These are phyloP conservation scores for Aporrectodea caliginosa DNA, from an alignment of 1,140 invertebrate species.

Conservation along the genomic window DNA sequence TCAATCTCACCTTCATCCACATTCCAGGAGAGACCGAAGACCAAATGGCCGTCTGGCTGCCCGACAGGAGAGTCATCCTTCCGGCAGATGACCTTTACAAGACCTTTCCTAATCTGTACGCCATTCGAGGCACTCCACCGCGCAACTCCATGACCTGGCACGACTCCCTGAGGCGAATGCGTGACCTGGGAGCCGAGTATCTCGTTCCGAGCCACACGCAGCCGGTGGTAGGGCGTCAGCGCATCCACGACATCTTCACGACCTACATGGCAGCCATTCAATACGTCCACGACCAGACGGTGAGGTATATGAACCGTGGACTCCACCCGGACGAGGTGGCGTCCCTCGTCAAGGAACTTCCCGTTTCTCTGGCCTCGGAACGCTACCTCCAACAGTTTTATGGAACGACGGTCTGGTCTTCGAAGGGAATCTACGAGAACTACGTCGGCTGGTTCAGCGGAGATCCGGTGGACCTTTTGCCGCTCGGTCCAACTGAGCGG, in stretches of 20 bases:
- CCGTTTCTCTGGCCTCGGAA: slow-evolving; percentile 31
- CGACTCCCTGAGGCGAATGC: slow-evolving; percentile 42
- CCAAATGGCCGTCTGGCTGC: slow-evolving; percentile 45
- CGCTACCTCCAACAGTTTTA: slow-evolving; percentile 38
- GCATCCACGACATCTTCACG: slow-evolving; percentile 36
- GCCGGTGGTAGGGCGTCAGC: slow-evolving; percentile 35
- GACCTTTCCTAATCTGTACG: slow-evolving; percentile 46
- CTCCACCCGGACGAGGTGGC: slow-evolving; percentile 40
- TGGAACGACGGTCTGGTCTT: slow-evolving; percentile 43
- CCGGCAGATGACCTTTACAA: slow-evolving; percentile 43
- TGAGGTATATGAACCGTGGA: slow-evolving; percentile 40
- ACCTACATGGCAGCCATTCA: slow-evolving; percentile 43
- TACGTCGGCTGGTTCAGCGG: slow-evolving; percentile 47
- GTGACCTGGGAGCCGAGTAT: slow-evolving; percentile 37
- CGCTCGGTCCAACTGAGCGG: slow-evolving; percentile 37
- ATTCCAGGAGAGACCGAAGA: slow-evolving; percentile 46
- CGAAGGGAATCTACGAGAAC: slow-evolving; percentile 39
- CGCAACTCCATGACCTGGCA: slow-evolving; percentile 40
- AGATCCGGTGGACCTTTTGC: slow-evolving; percentile 40
- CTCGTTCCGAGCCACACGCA: slow-evolving; percentile 45
- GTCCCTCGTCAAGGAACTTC: slow-evolving; percentile 36
- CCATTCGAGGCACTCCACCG: slow-evolving; percentile 43
- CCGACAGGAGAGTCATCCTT: slow-evolving; percentile 36
- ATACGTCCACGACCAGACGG: slow-evolving; percentile 43
- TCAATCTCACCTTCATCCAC: slow-evolving; percentile 39